Evolutionary conservation across 2,888 invertebrate species (phyloP), one percentile per base, ranked within the genome.

Genomic region (Dryobotodes eremita): DNA sequence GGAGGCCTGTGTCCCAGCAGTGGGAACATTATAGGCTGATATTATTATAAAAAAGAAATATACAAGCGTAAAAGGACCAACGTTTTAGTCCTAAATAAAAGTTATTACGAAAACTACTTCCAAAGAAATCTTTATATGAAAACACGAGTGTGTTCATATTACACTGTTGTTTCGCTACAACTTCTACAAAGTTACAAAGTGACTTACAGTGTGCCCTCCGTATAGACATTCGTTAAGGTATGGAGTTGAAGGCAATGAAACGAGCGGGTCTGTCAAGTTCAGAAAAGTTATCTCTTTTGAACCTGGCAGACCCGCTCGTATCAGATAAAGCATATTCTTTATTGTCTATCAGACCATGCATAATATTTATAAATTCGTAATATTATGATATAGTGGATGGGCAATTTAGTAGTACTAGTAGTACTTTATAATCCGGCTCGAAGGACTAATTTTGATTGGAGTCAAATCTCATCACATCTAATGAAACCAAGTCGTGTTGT

Each of bases 151-250:
- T 46, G 23, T 57, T 81, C 64, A 71, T 73, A 68, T 71, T 57
- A 53, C 48, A 73, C 50, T 48, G 46, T 65, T 84, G 86, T 86
- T 86, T 79, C 53, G 50, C 1, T 69, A 65, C 17, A 85, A 86
- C 66, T 84, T 86, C 10, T 57, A 59, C 17, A 36, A 62, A 75
- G 75, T 79, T 65, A 53, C 75, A 71, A 75, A 79, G 84, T 86
- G 66, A 57, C 72, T 71, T 65, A 73, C 31, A 50, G 13, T 64
- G 50, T 59, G 46, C 20, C 66, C 20, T 62, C 36, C 4, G 13
- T 50, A 76, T 48, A 81, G 42, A 73, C 36, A 13, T 78, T 78
- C 64, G 69, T 72, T 86, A 57, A 46, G 73, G 65, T 53, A 85
- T 70, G 26, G 17, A 71, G 50, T 71, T 72, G 57, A 46, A 65